A percentile compares a stretch with the other conserved stretches of the same genome.
phyloP scores from a whole-genome alignment of 2,888 invertebrate genomes.

The Prenolepis imparis region DNA sequence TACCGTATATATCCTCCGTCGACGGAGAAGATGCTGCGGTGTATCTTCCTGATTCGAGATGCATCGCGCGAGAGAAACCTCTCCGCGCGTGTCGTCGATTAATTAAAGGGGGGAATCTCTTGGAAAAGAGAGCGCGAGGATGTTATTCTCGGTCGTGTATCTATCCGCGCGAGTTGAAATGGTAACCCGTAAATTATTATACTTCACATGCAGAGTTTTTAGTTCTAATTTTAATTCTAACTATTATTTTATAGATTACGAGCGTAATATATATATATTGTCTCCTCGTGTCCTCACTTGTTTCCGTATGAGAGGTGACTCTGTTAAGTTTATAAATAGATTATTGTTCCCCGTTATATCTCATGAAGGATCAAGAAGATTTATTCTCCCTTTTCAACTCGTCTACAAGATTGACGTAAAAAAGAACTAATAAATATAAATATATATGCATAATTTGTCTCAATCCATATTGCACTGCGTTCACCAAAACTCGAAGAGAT shows the following conservation, averaged over 20 bases:
- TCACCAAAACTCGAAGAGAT: not conserved
- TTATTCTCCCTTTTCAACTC: slow-evolving; percentile 57
- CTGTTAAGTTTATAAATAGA: slow-evolving; percentile 18
- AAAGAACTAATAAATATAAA: not conserved
- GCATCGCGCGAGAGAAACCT: slow-evolving; percentile 43
- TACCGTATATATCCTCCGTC: slow-evolving; percentile 68
- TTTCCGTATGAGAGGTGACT: slow-evolving; percentile 13
- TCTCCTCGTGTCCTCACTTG: not conserved
- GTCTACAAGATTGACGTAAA: not conserved
- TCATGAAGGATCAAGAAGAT: slow-evolving; percentile 49
- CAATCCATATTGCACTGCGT: too few relatives aligned
- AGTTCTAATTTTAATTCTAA: not conserved
- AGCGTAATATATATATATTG: not conserved
- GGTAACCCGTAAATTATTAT: not conserved
- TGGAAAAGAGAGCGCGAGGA: slow-evolving; percentile 29
- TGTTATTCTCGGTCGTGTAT: not conserved
- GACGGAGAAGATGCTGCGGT: slow-evolving; percentile 31
- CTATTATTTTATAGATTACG: not conserved
- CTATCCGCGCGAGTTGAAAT: not conserved
- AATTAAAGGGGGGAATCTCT: slow-evolving; percentile 32
- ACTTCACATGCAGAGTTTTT: not conserved
- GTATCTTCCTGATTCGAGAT: slow-evolving; percentile 40
- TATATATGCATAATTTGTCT: not conserved
- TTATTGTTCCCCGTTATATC: slow-evolving; percentile 37
- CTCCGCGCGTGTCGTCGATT: slow-evolving; percentile 47